phyloP scores from a whole-genome alignment of 2,888 invertebrate genomes.

The Euplexia lucipara region DNA sequence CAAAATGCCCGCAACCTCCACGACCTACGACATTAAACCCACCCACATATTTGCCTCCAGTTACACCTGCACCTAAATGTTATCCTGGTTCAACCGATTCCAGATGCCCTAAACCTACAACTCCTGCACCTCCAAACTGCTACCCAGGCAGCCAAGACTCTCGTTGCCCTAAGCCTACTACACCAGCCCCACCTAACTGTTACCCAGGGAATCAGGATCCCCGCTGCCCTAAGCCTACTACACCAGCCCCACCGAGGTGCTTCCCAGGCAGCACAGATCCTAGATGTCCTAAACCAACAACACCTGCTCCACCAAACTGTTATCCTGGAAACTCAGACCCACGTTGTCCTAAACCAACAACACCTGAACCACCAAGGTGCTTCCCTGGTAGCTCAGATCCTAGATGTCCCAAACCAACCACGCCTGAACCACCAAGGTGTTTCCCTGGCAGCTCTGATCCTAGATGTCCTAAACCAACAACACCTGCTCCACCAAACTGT shows the following conservation, averaged over 20 bases:
- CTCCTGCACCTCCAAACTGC: conserved; percentile 67
- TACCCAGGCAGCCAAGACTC: conserved; percentile 76
- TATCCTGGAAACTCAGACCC: conserved; percentile 59
- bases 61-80: conserved; percentile 64
- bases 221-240: too few relatives aligned
- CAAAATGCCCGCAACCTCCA: conserved; percentile 67
- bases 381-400: conserved; percentile 68
- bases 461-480: conserved; percentile 62
- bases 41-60: conserved; percentile 68
- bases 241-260: too few relatives aligned
- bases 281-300: conserved; percentile 68
- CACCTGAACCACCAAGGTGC: conserved; percentile 60
- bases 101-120: conserved; percentile 56
- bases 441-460: conserved; percentile 64
- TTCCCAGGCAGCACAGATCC: conserved; percentile 34
- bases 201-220: conserved; percentile 73
- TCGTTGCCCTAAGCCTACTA: conserved; percentile 74
- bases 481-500: background rate
- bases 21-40: conserved; percentile 66
- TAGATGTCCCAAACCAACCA: conserved; percentile 70
- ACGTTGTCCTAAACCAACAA: conserved; percentile 63
- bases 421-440: conserved; percentile 64
- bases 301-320: conserved; percentile 25
- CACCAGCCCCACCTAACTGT: conserved; percentile 64
- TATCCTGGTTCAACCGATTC: conserved; percentile 63